Evolutionary conservation across 2,113 vertebrate genomes (phyloP), one percentile per base, ranked within the genome.

Genomic region (Scortum barcoo): DNA sequence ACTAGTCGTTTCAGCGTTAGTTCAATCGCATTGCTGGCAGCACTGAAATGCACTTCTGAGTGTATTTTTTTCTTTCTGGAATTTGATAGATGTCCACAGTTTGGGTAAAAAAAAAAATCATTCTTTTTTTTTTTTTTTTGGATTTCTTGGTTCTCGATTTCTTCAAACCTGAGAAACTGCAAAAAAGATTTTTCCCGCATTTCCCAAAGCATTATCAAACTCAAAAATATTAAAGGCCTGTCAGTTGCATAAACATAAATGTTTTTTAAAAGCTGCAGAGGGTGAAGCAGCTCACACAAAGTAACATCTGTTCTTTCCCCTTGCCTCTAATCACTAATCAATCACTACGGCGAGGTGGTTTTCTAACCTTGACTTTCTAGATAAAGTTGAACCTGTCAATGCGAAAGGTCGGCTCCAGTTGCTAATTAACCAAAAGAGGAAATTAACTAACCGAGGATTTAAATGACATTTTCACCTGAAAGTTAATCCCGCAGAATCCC

Each of bases 381-480:
- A 93, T 96, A 93, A 95, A 95, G 95, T 94, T 94, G 86, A 87
- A 92, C 88, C 93, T 96, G 92, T 95, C 92, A 91, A 57, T 92
- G 92, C 78, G 80, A 95, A 96, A 96, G 95, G 94, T 96, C 94
- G 94, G 76, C 77, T 87, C 90, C 88, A 87, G 91, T 91, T 91
- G 94, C 95, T 97, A 96, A 97, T 97, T 97, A 96, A 95, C 94
- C 95, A 94, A 93, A 93, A 93, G 94, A n/a, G 93, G 94, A 97
- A 97, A 97, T 96, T 90, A 96, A 93, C 92, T 86, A 94, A 93
- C 87, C 33, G 51, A 89, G 89, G 84, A 90, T 95, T 95, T 95
- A 94, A 90, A 88, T 95, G 91, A 92, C 91, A 95, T 96, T 95
- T 96, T 87, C 85, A 84, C 85, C 62, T 46, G 53, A 76, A 86